Conservation (phyloP, 2,888 invertebrate genomes). For the Stenchaetothrips biformis region DNA sequence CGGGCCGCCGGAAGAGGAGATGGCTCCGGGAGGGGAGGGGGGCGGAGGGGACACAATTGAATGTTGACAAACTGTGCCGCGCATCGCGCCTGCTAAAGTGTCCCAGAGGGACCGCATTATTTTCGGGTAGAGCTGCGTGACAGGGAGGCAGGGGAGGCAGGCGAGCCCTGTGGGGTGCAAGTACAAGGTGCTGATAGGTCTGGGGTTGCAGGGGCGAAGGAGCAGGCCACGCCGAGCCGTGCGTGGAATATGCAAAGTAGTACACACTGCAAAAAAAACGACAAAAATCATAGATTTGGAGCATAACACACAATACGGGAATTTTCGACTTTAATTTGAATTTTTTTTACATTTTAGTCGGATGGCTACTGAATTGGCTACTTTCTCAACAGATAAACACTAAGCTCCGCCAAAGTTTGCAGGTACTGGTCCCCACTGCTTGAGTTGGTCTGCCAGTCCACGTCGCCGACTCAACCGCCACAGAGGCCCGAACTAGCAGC, state of each 20-base stretch:
- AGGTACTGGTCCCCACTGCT: too few relatives aligned
- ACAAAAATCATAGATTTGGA: neutral
- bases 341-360: too few relatives aligned
- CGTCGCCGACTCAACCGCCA: too few relatives aligned
- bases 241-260: neutral
- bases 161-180: neutral
- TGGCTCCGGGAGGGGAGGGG: neutral
- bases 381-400: too few relatives aligned
- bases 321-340: too few relatives aligned
- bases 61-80: constrained; percentile 21
- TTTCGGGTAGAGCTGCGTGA: neutral
- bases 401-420: too few relatives aligned
- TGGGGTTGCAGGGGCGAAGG: neutral
- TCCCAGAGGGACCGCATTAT: constrained; percentile 22
- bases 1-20: neutral
- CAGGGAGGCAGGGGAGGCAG: neutral
- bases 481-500: too few relatives aligned
- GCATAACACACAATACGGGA: too few relatives aligned
- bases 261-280: neutral
- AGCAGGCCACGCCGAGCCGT: neutral
- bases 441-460: too few relatives aligned
- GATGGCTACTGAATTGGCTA: too few relatives aligned
- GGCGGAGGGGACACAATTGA: constrained; percentile 1
- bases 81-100: constrained; percentile 22
- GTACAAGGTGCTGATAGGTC: too few relatives aligned